Evolutionary conservation across 2,797 vertebrate genomes (phyloP).

Genomic region (Garrulus glandarius): DNA sequence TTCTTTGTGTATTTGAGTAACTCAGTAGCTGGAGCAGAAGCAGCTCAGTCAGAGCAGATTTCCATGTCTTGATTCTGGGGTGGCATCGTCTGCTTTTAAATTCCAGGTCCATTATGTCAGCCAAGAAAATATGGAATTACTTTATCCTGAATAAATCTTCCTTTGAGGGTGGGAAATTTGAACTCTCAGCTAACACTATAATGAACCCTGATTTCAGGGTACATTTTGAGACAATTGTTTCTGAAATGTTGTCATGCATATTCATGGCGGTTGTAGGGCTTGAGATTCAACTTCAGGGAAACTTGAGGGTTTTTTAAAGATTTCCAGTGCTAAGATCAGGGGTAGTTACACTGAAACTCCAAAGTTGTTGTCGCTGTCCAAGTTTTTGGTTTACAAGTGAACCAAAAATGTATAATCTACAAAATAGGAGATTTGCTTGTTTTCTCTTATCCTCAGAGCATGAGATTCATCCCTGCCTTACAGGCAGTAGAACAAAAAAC

Average conservation of each 20-base stretch:
- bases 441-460: not conserved
- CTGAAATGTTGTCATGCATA: not conserved
- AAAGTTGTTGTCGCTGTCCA: not conserved
- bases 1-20: not conserved
- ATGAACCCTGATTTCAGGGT: slow-evolving; percentile 25
- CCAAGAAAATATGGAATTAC: not conserved
- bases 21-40: not conserved
- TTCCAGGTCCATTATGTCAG: slow-evolving; percentile 32
- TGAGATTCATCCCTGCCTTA: not conserved
- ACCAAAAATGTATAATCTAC: not conserved
- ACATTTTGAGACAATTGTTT: not conserved
- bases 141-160: slow-evolving; percentile 16
- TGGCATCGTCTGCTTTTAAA: not conserved
- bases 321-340: not conserved
- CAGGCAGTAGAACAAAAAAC: not conserved
- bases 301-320: not conserved
- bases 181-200: not conserved
- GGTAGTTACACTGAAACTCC: not conserved
- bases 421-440: not conserved
- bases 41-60: not conserved
- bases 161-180: slow-evolving; percentile 33
- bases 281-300: not conserved
- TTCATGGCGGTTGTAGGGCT: not conserved
- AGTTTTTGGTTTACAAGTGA: not conserved
- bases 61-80: not conserved